phyloP scores from a whole-genome alignment of 23 tunicate species.

The Trididemnum nubilum region DNA sequence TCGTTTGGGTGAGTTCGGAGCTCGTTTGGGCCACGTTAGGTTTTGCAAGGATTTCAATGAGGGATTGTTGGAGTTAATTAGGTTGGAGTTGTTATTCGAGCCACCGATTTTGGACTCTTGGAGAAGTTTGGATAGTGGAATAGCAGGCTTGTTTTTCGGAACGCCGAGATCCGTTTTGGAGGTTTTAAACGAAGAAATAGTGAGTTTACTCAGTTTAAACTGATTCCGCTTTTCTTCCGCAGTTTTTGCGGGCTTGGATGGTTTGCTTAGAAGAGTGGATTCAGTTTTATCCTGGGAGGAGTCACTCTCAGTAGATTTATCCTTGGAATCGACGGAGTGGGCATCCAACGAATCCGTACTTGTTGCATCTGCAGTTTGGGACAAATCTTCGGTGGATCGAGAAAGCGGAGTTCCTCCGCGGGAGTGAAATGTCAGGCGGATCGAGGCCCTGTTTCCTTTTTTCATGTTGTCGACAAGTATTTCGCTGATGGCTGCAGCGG shows the following conservation, averaged over 20 bases:
- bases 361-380: neutral
- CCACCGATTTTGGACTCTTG: neutral
- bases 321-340: neutral
- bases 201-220: neutral
- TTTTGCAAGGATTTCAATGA: neutral
- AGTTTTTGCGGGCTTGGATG: neutral
- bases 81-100: neutral
- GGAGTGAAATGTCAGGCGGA: slow-evolving; percentile 42
- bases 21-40: slow-evolving; percentile 24
- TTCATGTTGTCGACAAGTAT: neutral
- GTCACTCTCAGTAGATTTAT: neutral
- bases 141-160: slow-evolving; percentile 16
- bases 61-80: neutral
- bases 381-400: slow-evolving; percentile 44
- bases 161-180: neutral
- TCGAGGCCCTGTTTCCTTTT: slow-evolving; percentile 25
- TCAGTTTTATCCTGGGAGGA: neutral
- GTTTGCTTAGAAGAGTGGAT: neutral
- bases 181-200: neutral
- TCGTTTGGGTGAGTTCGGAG: neutral
- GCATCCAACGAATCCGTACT: slow-evolving; percentile 8
- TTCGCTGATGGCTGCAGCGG: slow-evolving; percentile 20
- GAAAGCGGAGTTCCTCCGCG: slow-evolving; percentile 40
- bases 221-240: slow-evolving; percentile 22
- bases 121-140: neutral